Conservation (phyloP, 2,113 vertebrate species). For the Sturnira hondurensis region DNA sequence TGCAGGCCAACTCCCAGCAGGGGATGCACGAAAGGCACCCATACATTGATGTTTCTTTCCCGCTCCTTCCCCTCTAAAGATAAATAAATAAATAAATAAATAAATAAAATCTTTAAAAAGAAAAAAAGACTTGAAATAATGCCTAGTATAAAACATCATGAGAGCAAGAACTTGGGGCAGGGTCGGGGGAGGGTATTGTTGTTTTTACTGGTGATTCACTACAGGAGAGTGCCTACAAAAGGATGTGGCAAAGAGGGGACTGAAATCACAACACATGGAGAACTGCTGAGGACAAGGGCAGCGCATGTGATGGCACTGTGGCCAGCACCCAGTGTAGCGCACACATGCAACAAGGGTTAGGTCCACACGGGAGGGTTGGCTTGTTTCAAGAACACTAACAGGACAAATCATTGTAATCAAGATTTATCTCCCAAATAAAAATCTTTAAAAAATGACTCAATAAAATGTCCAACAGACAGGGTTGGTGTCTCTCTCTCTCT, state of each 20-base stretch:
- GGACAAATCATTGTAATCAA: not conserved
- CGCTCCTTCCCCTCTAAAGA: no score
- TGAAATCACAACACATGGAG: not conserved
- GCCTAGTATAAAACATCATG: not conserved
- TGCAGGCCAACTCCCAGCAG: no score
- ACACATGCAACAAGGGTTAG: rapidly evolving
- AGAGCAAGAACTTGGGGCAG: not conserved
- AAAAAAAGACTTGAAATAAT: no score
- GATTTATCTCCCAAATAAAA: not conserved
- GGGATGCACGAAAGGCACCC: no score
- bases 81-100: no score
- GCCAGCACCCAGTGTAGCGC: no score
- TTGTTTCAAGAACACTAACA: not conserved
- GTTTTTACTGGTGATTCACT: not conserved
- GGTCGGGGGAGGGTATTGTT: not conserved
- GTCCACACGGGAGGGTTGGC: not conserved
- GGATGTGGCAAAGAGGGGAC: not conserved
- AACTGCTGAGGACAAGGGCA: not conserved
- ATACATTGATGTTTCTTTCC: no score
- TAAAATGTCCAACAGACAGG: not conserved
- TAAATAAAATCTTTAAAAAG: no score
- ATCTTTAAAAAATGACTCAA: not conserved
- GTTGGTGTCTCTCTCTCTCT: not conserved
- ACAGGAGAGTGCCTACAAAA: not conserved
- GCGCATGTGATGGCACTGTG: rapidly evolving